These are phyloP conservation scores for Mormyrops attenuatus DNA, from an alignment of 2,797 vertebrate species.

Conservation along the genomic window DNA sequence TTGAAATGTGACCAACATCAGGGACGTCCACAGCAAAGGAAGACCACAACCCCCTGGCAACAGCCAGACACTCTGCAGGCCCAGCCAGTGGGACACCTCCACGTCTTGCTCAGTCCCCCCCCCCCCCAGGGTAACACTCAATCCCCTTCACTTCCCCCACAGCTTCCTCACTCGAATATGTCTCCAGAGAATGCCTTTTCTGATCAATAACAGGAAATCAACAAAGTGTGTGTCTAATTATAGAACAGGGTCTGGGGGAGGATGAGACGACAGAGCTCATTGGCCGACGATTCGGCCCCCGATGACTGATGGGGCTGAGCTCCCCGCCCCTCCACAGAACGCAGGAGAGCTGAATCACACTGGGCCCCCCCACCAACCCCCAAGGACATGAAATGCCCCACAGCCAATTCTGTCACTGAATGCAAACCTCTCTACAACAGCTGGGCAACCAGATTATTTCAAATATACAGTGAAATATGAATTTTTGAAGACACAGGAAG, in stretches of 20 bases:
- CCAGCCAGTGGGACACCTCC: neutral
- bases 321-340: neutral
- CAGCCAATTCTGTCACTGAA: neutral
- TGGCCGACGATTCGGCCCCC: neutral
- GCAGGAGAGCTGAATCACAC: neutral
- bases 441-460: neutral
- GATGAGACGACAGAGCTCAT: neutral
- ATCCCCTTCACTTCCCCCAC: neutral
- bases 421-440: neutral
- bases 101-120: neutral
- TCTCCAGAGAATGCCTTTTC: neutral
- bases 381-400: neutral
- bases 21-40: neutral
- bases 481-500: neutral
- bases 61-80: neutral
- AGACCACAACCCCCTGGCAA: neutral
- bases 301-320: neutral
- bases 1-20: neutral
- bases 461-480: neutral
- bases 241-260: neutral
- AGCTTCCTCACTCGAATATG: neutral
- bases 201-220: conserved; percentile 22
- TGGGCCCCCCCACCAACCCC: neutral
- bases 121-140: neutral
- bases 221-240: conserved; percentile 19